Evolutionary conservation across 2,888 invertebrate genomes (phyloP), one percentile per base, ranked within the genome.

Genomic region (Parthenolecanium corni): DNA sequence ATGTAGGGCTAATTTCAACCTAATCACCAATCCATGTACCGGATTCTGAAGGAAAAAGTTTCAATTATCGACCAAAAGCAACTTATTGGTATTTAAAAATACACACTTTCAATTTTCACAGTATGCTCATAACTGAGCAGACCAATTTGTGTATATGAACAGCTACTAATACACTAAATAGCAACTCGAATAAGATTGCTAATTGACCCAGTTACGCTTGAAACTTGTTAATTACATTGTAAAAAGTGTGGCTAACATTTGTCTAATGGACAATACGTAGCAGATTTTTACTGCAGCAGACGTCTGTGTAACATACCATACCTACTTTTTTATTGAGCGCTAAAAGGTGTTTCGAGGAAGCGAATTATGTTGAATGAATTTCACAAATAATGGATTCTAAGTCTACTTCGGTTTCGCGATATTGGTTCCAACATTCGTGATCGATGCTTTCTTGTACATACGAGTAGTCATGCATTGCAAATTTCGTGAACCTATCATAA

Each of bases 181-280:
- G 44, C 25, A 40, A 11, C 6, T 31, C 54, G 38, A 42, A 42
- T 54, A 11, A 36, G 20, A 31, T 24, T 44, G 57, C 57, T 57
- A 57, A 57, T 57, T 57, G 31, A 46, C 57, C 57, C 20, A 57
- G 57, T 44, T 57, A 57, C 57, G 44, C 44, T 57, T 57, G 46
- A 57, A 24, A 31, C 57, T n/a, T 31, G 57, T 46, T 57, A 57
- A 57, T 57, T 57, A 47, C 57, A 46, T 24, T 44, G 57, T 57
- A 57, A 57, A n/a, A 57, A 57, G 46, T 57, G 23, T 44, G 25
- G 18, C 31, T 46, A 44, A 5, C 31, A 44, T 23, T 44, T 24
- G 16, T 57, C 46, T 57, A 57, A 57, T 57, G 42, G 44, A 42
- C 44, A 18, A 42, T 16, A 18, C 18, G 14, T 11, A 38, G 38